Conservation (phyloP, 1,140 invertebrate species). For the Oreohelix idahoensis region DNA sequence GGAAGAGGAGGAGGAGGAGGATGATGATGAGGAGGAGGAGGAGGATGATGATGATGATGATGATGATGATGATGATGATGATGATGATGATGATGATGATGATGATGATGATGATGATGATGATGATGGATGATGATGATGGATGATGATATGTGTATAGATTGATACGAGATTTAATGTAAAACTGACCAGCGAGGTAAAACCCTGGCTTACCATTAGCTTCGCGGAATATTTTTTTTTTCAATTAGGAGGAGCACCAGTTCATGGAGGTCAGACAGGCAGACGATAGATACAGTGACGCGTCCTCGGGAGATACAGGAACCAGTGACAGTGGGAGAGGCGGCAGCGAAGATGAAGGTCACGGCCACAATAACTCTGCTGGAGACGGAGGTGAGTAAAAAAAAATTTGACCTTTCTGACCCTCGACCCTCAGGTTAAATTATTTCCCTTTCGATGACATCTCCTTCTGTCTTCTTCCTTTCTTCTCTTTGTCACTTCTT, state of each 20-base stretch:
- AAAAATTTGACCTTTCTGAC: neutral
- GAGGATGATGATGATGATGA: too few relatives aligned
- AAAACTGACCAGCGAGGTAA: too few relatives aligned
- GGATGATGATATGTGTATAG: too few relatives aligned
- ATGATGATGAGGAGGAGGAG: too few relatives aligned
- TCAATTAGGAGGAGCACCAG: constrained; percentile 15
- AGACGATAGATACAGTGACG: constrained; percentile 47
- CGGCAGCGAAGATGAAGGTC: constrained; percentile 49
- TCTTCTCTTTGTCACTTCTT: neutral
- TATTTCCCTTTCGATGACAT: neutral
- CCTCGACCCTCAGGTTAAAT: neutral
- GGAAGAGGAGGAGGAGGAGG: too few relatives aligned
- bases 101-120: too few relatives aligned
- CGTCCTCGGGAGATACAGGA: constrained; percentile 47
- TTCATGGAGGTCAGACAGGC: constrained; percentile 30
- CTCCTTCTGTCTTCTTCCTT: neutral
- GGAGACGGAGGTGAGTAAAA: constrained; percentile 9
- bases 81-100: too few relatives aligned
- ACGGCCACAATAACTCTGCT: constrained; percentile 14
- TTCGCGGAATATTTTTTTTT: too few relatives aligned
- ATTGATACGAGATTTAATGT: too few relatives aligned
- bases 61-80: too few relatives aligned
- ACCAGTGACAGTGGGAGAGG: constrained; percentile 52
- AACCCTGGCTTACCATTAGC: too few relatives aligned
- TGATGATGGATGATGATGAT: too few relatives aligned